Base-by-base conservation (phyloP, 1,140 invertebrate genomes). In the Heliothis virescens region DNA sequence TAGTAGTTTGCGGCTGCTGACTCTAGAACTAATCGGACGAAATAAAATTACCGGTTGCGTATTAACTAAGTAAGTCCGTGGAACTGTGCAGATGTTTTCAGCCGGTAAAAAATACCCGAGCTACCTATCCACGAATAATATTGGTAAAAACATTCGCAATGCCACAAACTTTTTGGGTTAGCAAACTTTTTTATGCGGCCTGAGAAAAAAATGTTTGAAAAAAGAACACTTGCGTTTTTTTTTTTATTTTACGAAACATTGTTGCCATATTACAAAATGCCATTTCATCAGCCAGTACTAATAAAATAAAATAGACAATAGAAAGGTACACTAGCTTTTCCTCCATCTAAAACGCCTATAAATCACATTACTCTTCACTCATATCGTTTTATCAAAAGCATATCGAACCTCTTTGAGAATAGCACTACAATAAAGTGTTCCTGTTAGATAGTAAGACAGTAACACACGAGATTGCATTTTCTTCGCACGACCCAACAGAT, bases 11-110 rank as follows among this genome's bases (percentile, higher is more conserved):
- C 78, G 83, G 79, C 76, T 83, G 76, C 80, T 82, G 83, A 87
- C 87, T 86, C 85, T 82, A 85, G 86, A 89, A 91, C 88, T 87
- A 91, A 91, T 91, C 86, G 87, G 83, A 18, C 85, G 77, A 82
- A 77, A 75, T 81, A 76, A 83, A 81, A 76, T 78, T 79, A 57
- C 72, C 50, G 79, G 83, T 85, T 76, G 82, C 78, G 50, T 86
- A 78, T 78, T 55, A 80, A 59, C 67, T 79, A 34, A 74, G 72
- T 71, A 62, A 79, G 62, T 81, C 75, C 53, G 50, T 59, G 59
- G 76, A 81, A 81, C 29, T 62, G 59, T 18, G n/a, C 15, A 65
- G 21, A 29, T 34, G 57, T 73, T 72, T 69, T 65, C 75, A 73
- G 15, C 7, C 1, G 15, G 21, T 12, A 52, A 63, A 76, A 76